Evolutionary conservation across 2,113 vertebrate species (phyloP).

Genomic region (Castor canadensis): DNA sequence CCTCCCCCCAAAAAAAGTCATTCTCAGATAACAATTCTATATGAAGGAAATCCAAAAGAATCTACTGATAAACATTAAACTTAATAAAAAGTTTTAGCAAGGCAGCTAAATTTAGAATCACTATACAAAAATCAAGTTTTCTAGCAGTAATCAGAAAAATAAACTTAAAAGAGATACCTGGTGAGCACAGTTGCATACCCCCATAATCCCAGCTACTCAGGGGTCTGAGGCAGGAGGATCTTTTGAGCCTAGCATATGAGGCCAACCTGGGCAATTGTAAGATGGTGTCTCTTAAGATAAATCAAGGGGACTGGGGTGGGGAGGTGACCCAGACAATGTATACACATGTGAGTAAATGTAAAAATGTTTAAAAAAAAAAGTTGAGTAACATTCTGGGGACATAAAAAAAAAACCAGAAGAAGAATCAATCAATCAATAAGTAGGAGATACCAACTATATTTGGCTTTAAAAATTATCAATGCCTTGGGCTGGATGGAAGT

Average conservation of each 20-base stretch:
- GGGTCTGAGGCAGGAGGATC: neutral
- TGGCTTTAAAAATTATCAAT: neutral
- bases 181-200: neutral
- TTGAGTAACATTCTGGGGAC: no score
- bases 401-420: no score
- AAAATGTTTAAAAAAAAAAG: no score
- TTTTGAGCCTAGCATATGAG: neutral
- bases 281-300: neutral
- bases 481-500: no score
- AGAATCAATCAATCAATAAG: neutral
- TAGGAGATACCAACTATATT: neutral
- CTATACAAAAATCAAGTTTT: neutral
- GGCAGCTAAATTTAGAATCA: neutral
- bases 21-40: neutral
- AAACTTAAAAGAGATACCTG: neutral
- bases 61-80: neutral
- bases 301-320: no score
- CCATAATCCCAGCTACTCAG: neutral
- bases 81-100: neutral
- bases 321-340: no score
- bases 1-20: no score
- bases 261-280: neutral
- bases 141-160: neutral
- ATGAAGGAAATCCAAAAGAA: conserved; percentile 4
- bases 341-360: no score